Evolutionary conservation across 2,797 vertebrate species (phyloP).

Genomic region (Enteromius anoplus): DNA sequence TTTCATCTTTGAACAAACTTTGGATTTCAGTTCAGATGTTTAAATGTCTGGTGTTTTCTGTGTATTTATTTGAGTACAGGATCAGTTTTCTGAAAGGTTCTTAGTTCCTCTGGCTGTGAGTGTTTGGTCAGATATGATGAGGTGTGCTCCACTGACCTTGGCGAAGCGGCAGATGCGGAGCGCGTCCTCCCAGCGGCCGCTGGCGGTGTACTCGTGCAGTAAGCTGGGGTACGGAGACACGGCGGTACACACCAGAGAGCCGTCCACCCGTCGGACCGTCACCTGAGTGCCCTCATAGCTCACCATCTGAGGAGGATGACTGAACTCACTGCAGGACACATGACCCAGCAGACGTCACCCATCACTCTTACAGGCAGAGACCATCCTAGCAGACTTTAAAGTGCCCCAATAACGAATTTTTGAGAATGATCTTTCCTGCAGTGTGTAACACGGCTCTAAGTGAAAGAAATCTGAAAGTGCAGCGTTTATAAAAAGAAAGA

Average conservation of each 20-base stretch:
- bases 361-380: no score
- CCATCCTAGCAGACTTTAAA: no score
- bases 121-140: not conserved
- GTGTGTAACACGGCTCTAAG: no score
- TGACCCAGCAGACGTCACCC: not conserved
- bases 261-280: conserved; percentile 88
- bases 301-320: conserved; percentile 84
- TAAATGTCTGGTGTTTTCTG: not conserved
- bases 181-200: conserved; percentile 89
- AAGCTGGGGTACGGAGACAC: conserved; percentile 86
- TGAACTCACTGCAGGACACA: conserved; percentile 82
- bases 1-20: not conserved
- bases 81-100: not conserved
- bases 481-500: no score
- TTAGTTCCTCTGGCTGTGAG: not conserved
- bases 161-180: conserved; percentile 91
- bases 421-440: no score
- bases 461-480: no score
- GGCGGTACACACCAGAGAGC: conserved; percentile 85
- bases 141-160: conserved; percentile 76
- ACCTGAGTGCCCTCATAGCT: conserved; percentile 86
- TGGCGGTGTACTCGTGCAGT: conserved; percentile 83
- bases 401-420: no score
- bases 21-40: no score
- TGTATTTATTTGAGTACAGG: not conserved